These are phyloP conservation scores for Oxyura jamaicensis DNA, from an alignment of 2,113 vertebrate genomes.

Conservation along the genomic window DNA sequence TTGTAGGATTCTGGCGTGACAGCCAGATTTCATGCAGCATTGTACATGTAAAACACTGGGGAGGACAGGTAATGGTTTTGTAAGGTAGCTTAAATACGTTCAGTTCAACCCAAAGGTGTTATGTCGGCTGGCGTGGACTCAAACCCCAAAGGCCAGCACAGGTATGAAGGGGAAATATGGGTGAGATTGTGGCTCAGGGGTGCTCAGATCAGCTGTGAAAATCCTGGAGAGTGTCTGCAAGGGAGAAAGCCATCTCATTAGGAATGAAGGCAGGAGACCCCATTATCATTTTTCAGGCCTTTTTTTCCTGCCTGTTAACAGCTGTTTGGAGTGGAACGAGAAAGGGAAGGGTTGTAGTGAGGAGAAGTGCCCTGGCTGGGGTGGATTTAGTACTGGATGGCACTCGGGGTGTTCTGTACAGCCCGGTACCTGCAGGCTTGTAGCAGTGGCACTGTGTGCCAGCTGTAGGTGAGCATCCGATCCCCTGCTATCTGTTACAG, in stretches of 20 bases:
- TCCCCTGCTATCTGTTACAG: not conserved
- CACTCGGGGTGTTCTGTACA: not conserved
- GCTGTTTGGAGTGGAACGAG: not conserved
- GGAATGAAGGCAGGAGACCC: not conserved
- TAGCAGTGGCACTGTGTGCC: not conserved
- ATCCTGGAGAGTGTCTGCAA: not conserved
- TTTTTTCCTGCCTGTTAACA: not conserved
- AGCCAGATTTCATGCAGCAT: not conserved
- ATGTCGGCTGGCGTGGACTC: not conserved
- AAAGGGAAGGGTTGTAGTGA: not conserved
- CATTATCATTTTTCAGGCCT: not conserved
- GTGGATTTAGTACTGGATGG: not conserved
- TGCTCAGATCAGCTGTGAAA: not conserved
- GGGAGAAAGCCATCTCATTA: not conserved
- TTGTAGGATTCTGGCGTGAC: not conserved
- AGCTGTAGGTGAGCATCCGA: not conserved
- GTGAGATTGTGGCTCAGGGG: not conserved
- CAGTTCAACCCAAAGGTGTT: not conserved
- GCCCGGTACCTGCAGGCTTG: fast-evolving
- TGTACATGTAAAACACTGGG: not conserved
- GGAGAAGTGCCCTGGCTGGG: not conserved
- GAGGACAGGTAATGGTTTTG: not conserved
- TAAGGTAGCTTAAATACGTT: fast-evolving
- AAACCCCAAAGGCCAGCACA: not conserved
- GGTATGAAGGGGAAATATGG: fast-evolving